Base-by-base conservation (phyloP, 2,888 invertebrate species). In the Dynastes maya region DNA sequence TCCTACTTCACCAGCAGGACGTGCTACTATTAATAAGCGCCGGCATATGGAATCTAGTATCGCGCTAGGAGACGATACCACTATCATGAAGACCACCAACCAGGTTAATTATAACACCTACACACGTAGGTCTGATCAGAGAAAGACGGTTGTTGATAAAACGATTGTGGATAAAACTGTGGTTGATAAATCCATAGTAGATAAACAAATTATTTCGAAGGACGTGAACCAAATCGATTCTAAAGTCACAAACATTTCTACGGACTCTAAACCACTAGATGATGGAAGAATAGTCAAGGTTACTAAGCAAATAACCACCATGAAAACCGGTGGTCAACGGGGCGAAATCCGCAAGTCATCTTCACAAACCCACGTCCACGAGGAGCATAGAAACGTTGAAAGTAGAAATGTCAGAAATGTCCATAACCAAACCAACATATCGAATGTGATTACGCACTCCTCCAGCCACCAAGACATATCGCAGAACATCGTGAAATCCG, bases 41-140 rank as follows among this genome's bases (percentile, higher is more conserved):
- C 91, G 90, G 16, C 91, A 94, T 84, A 92, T 92, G 87, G 93
- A 94, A 87, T 94, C 95, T 0, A 93, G 93, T 79, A 91, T 94
- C 76, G 90, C 89, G 8, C 85, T 94, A 27, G 93, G 93, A 1
- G 90, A 90, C 82, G 93, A 93, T 80, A 89, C 86, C 0, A 85
- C 89, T 0, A 86, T 88, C 11, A 90, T 91, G 87, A 90, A 89
- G 82, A 92, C 92, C 4, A 92, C 92, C 0, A 91, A 91, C 85
- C 92, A 93, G 86, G 89, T 90, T 78, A 92, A 92, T 83, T 92
- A 91, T 78, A 86, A 87, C 77, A 88, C 88, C 5, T 88, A 85
- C 80, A 80, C 80, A 2, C 71, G 74, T n/a, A 85, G 82, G 80
- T 83, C 85, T 67, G 85, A 85, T 71, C 84, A 83, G 16, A 82